Conservation (phyloP, 2,113 vertebrate genomes). For the Etia nguti region DNA sequence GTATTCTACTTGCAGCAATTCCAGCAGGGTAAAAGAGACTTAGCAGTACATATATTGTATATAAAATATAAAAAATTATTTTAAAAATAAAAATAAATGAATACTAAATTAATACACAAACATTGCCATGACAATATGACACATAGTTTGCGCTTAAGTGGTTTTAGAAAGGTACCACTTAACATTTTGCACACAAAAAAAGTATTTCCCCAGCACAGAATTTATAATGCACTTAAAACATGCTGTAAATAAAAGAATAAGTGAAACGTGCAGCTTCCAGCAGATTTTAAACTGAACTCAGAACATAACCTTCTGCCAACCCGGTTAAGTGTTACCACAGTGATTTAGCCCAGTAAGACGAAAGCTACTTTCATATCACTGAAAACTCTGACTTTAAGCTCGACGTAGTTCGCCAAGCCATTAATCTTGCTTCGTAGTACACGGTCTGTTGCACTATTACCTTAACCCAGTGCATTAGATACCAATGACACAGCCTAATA, state of each 20-base stretch:
- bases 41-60: neutral
- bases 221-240: neutral
- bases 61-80: neutral
- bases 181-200: neutral
- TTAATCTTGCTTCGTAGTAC: neutral
- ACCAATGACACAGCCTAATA: neutral
- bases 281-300: neutral
- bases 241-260: neutral
- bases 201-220: neutral
- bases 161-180: neutral
- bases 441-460: neutral
- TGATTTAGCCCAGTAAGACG: neutral
- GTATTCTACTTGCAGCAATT: neutral
- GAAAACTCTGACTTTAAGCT: neutral
- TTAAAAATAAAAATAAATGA: neutral
- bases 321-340: neutral
- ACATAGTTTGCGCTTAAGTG: neutral
- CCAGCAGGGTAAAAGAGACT: neutral
- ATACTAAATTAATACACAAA: neutral
- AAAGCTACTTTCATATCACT: neutral
- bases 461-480: neutral
- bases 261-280: neutral
- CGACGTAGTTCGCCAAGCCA: fast-evolving
- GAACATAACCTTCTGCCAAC: neutral
- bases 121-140: fast-evolving